Percentiles rank a stretch among this genome's conserved stretches.
These are phyloP conservation scores for Parambassis ranga DNA, from an alignment of 2,797 vertebrate species.

Conservation along the genomic window DNA sequence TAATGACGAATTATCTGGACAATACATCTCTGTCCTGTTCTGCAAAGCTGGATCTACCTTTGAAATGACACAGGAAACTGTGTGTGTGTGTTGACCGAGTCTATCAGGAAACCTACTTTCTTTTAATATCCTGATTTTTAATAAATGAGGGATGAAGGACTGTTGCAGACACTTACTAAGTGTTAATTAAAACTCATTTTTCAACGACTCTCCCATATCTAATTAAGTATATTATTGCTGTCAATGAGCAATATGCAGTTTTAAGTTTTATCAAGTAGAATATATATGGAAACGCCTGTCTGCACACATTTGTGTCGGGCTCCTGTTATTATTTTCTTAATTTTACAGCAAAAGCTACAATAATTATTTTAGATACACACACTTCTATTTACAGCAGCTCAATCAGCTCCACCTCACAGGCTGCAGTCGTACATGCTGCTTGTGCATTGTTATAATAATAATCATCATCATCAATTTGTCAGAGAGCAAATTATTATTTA, in stretches of 20 bases:
- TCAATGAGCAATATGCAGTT: slow-evolving; percentile 5
- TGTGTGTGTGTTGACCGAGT: neutral
- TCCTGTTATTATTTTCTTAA: no score
- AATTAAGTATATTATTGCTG: slow-evolving; percentile 25
- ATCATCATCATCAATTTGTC: no score
- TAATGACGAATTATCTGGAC: neutral
- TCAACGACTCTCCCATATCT: slow-evolving; percentile 9
- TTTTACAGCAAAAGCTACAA: no score
- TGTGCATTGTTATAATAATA: no score
- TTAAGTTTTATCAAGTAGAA: neutral
- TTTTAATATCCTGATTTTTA: slow-evolving; percentile 36
- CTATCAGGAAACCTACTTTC: slow-evolving; percentile 19
- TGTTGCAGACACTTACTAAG: slow-evolving; percentile 1
- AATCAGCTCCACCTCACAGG: no score
- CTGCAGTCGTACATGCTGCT: no score
- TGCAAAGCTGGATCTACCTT: slow-evolving; percentile 18
- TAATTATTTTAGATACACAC: no score
- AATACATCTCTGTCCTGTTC: neutral
- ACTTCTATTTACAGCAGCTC: no score
- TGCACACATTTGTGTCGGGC: neutral
- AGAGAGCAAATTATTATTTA: no score
- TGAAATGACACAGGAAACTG: slow-evolving; percentile 13
- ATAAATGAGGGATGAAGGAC: slow-evolving; percentile 45
- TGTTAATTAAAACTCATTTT: slow-evolving; percentile 35
- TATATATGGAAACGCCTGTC: neutral